Percentiles rank a stretch among this genome's conserved stretches.
Evolutionary conservation across 2,797 vertebrate genomes (phyloP).

Genomic region (Delichon dasypus): DNA sequence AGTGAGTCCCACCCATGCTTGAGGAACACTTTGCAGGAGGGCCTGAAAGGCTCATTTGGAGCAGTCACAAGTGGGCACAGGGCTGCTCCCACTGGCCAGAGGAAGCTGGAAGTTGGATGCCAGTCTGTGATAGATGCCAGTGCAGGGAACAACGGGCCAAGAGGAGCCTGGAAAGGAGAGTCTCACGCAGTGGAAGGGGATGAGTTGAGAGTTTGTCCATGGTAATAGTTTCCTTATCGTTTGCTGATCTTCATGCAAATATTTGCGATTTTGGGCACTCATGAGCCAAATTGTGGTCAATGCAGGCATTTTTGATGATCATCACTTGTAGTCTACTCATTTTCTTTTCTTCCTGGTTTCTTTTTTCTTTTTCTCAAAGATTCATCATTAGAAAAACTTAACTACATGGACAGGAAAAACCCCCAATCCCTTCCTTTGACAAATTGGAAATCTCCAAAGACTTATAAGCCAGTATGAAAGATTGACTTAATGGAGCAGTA

Average conservation of each 20-base stretch:
- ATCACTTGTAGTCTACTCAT: not conserved
- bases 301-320: not conserved
- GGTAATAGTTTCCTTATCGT: not conserved
- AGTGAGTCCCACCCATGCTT: not conserved
- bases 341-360: not conserved
- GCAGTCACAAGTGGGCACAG: not conserved
- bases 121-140: not conserved
- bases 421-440: not conserved
- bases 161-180: not conserved
- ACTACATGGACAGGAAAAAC: not conserved
- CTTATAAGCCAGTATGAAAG: constrained; percentile 60
- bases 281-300: not conserved
- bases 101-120: not conserved
- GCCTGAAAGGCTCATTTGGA: not conserved
- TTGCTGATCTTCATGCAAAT: not conserved
- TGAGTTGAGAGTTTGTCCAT: not conserved
- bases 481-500: constrained; percentile 67
- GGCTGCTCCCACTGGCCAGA: not conserved
- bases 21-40: not conserved
- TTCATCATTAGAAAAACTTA: constrained; percentile 15
- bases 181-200: not conserved
- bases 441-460: constrained; percentile 67
- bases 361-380: not conserved
- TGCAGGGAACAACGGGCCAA: not conserved
- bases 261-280: not conserved